Conservation (phyloP, 30 jellyfish, hydroid and myxozoan species). For the Turritopsis rubra region DNA sequence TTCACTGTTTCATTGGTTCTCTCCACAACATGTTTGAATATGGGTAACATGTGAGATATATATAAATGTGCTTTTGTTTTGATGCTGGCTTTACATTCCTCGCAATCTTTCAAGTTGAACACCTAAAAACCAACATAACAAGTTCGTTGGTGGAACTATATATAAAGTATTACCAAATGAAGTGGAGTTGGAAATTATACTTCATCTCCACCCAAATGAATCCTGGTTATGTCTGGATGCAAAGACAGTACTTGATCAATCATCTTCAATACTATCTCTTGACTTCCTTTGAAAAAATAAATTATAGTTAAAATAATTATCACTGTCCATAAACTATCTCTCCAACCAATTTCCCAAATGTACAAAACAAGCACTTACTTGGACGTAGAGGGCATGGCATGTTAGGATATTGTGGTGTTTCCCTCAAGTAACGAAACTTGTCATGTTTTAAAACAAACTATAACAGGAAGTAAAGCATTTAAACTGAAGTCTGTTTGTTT, state of each 20-base stretch:
- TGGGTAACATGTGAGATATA: conserved; percentile 51
- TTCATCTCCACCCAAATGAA: conserved; percentile 67
- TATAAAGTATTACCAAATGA: no score
- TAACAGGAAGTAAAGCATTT: not conserved
- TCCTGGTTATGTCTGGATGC: conserved; percentile 45
- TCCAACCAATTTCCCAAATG: not conserved
- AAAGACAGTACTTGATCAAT: conserved; percentile 38
- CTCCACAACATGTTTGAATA: conserved; percentile 18
- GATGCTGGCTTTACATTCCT: conserved; percentile 39
- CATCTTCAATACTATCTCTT: conserved; percentile 33
- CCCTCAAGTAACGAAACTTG: conserved; percentile 39
- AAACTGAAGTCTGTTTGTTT: not conserved
- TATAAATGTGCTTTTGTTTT: conserved; percentile 37
- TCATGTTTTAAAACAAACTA: conserved; percentile 53
- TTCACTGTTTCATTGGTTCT: conserved; percentile 24
- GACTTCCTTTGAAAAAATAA: conserved; percentile 11
- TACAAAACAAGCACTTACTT: conserved; percentile 1
- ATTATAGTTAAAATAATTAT: no score
- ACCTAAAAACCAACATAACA: not conserved
- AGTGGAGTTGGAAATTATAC: conserved; percentile 4
- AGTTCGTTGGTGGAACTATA: not conserved
- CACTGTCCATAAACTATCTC: no score
- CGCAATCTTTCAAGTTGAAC: conserved; percentile 36
- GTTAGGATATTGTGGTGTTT: conserved; percentile 46
- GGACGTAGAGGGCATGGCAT: conserved; percentile 46